phyloP scores from a whole-genome alignment of 2,113 vertebrate species.

The Brachypodius melanocephalos region DNA sequence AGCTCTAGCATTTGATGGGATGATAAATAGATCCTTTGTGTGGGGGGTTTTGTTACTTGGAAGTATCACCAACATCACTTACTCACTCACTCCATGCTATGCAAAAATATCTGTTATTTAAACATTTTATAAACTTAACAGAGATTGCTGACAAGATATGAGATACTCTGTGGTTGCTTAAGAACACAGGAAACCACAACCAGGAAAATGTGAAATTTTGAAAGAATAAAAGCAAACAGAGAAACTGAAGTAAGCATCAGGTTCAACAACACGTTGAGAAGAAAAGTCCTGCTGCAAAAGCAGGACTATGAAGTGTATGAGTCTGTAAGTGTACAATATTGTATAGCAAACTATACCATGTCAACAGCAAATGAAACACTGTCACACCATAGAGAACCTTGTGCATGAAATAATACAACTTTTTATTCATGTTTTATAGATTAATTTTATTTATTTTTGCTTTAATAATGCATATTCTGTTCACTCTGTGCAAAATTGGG shows the following conservation, averaged over 20 bases:
- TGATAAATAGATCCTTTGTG: neutral
- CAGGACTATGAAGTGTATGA: neutral
- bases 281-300: neutral
- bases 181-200: neutral
- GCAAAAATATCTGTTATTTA: conserved; percentile 55
- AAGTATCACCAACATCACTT: conserved; percentile 21
- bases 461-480: conserved; percentile 80
- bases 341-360: conserved; percentile 32
- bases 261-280: conserved; percentile 35
- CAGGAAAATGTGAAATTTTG: neutral
- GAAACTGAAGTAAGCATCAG: conserved; percentile 41
- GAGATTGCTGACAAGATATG: conserved; percentile 42
- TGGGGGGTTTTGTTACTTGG: neutral
- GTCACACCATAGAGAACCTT: conserved; percentile 36
- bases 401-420: conserved; percentile 77
- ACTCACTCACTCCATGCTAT: conserved; percentile 13
- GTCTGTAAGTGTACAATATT: conserved; percentile 37
- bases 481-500: conserved; percentile 77
- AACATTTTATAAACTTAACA: conserved; percentile 28
- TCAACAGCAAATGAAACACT: conserved; percentile 60
- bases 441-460: conserved; percentile 81
- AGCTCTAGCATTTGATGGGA: conserved; percentile 6
- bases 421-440: conserved; percentile 72
- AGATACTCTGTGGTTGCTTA: neutral
- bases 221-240: conserved; percentile 56